These are phyloP conservation scores for Eristalis arbustorum DNA, from an alignment of 2,888 invertebrate species.

Conservation along the genomic window DNA sequence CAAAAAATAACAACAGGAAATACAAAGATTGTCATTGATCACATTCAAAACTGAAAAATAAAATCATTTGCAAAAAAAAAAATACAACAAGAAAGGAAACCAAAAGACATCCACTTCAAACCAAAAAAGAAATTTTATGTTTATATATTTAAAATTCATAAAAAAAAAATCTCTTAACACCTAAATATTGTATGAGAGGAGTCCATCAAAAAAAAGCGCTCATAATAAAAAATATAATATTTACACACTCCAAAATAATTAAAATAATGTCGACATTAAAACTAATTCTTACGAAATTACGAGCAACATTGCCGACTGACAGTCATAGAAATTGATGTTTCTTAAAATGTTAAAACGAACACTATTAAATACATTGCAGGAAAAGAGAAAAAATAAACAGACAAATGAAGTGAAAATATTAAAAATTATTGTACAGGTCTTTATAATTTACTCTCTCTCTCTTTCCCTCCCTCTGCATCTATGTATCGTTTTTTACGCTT, in stretches of 20 bases:
- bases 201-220: constrained; percentile 35
- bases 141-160: constrained; percentile 57
- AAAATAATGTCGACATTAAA: constrained; percentile 56
- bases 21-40: constrained; percentile 56
- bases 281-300: constrained; percentile 49
- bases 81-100: constrained; percentile 14
- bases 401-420: background rate
- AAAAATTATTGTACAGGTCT: constrained; percentile 53
- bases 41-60: constrained; percentile 13
- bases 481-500: constrained; percentile 38
- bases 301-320: constrained; percentile 54
- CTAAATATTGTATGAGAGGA: constrained; percentile 49
- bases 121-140: constrained; percentile 45
- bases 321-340: constrained; percentile 48
- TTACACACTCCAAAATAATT: constrained; percentile 54
- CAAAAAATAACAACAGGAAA: constrained; percentile 9
- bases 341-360: constrained; percentile 68
- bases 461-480: background rate
- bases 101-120: constrained; percentile 44
- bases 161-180: constrained; percentile 49
- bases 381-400: constrained; percentile 10
- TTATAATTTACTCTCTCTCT: constrained; percentile 51
- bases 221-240: constrained; percentile 45
- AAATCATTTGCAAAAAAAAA: constrained; percentile 1
- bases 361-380: constrained; percentile 65